Conservation (phyloP, 2,113 vertebrate species). For the Galbula dea region DNA sequence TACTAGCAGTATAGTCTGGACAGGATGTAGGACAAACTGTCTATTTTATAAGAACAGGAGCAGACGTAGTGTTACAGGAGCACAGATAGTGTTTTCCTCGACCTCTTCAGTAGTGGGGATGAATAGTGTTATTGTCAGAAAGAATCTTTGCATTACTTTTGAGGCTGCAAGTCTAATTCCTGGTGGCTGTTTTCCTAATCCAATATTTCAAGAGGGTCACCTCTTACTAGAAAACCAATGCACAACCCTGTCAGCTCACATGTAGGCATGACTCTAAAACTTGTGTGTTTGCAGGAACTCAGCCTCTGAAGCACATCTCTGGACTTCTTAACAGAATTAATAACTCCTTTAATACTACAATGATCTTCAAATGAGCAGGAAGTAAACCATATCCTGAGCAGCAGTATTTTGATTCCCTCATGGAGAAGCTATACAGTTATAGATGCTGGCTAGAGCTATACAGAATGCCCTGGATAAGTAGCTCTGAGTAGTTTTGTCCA, state of each 20-base stretch:
- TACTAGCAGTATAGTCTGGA: background rate
- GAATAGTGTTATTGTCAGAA: too few species aligned
- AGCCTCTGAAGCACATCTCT: background rate
- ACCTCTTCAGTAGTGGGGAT: too few species aligned
- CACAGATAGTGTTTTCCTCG: too few species aligned
- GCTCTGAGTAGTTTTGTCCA: background rate
- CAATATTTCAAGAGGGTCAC: background rate
- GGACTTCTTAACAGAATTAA: background rate
- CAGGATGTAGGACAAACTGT: background rate
- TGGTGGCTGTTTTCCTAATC: background rate
- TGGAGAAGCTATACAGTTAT: background rate
- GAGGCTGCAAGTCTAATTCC: background rate
- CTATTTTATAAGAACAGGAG: background rate
- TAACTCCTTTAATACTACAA: background rate
- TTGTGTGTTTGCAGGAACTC: background rate
- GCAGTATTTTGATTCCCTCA: background rate
- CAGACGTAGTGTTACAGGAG: too few species aligned
- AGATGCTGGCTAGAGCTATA: background rate
- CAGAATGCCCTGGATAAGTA: background rate
- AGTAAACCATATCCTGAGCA: background rate
- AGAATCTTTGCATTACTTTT: background rate
- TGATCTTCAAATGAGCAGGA: background rate
- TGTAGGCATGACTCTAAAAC: background rate
- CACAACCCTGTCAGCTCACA: background rate
- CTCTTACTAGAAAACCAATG: background rate